These are phyloP conservation scores for Lissonota sp. DNA, from an alignment of 2,888 invertebrate genomes.

Conservation along the genomic window DNA sequence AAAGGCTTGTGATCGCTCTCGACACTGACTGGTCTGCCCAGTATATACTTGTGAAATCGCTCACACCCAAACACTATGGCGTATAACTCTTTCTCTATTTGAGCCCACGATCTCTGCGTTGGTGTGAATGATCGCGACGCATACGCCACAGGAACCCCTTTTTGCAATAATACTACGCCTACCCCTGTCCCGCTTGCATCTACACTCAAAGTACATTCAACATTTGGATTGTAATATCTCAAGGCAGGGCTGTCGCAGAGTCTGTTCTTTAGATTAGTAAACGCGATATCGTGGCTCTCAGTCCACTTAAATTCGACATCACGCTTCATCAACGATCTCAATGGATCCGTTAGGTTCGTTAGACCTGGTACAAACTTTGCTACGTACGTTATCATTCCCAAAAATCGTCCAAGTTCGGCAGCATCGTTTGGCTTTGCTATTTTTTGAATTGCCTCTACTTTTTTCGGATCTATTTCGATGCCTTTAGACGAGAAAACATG, in stretches of 20 bases:
- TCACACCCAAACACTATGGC: slow-evolving; percentile 66
- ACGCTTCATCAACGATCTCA: slow-evolving; percentile 57
- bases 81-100: slow-evolving; percentile 63
- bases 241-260: slow-evolving; percentile 55
- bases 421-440: too few relatives aligned
- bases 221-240: slow-evolving; percentile 63
- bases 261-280: slow-evolving; percentile 57
- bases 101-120: slow-evolving; percentile 61
- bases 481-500: too few relatives aligned
- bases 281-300: slow-evolving; percentile 52
- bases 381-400: slow-evolving; percentile 37
- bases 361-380: slow-evolving; percentile 59
- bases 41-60: slow-evolving; percentile 59
- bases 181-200: slow-evolving; percentile 67
- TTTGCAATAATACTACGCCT: slow-evolving; percentile 66
- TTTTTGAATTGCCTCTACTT: too few relatives aligned
- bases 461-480: too few relatives aligned
- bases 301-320: slow-evolving; percentile 53
- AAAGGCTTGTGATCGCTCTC: slow-evolving; percentile 64
- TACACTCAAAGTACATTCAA: slow-evolving; percentile 59
- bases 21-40: slow-evolving; percentile 44
- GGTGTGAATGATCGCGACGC: slow-evolving; percentile 65
- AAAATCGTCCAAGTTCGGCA: too few relatives aligned
- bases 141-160: slow-evolving; percentile 63
- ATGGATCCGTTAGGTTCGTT: slow-evolving; percentile 42